These are phyloP conservation scores for Oryzias melastigma DNA, from an alignment of 2,113 vertebrate genomes.

Conservation along the genomic window DNA sequence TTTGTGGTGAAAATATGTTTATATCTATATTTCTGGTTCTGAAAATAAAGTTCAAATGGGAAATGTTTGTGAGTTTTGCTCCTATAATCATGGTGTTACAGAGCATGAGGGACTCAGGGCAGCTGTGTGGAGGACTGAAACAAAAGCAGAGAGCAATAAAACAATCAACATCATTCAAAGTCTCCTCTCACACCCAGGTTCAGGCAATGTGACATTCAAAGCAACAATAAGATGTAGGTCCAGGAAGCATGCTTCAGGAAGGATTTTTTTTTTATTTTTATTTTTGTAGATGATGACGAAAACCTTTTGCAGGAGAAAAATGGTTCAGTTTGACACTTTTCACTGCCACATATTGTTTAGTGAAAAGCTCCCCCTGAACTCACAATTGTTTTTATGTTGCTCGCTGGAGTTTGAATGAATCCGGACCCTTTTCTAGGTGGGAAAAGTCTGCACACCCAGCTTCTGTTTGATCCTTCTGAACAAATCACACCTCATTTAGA, in stretches of 20 bases:
- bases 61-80: slow-evolving; percentile 33
- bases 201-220: slow-evolving; percentile 75
- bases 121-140: slow-evolving; percentile 47
- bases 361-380: slow-evolving; percentile 20
- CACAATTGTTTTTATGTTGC: slow-evolving; percentile 18
- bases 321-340: slow-evolving; percentile 34
- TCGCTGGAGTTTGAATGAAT: slow-evolving; percentile 17
- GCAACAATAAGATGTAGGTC: slow-evolving; percentile 62
- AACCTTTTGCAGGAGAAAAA: slow-evolving; percentile 32
- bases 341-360: slow-evolving; percentile 41
- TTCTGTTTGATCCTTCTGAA: slow-evolving; percentile 1
- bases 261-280: slow-evolving; percentile 29
- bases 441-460: slow-evolving; percentile 2
- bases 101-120: slow-evolving; percentile 42
- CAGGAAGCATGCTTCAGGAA: slow-evolving; percentile 68
- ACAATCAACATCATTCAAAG: slow-evolving; percentile 79
- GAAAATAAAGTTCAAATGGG: slow-evolving; percentile 8
- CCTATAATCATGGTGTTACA: slow-evolving; percentile 20
- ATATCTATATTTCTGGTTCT: no score
- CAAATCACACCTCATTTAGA: slow-evolving; percentile 14
- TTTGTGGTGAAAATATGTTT: no score
- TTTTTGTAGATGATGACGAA: slow-evolving; percentile 29
- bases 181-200: slow-evolving; percentile 47
- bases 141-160: slow-evolving; percentile 78
- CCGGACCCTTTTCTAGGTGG: not conserved